Evolutionary conservation across 2,797 vertebrate genomes (phyloP), one percentile per base, ranked within the genome.

Genomic region (Lerista edwardsae): DNA sequence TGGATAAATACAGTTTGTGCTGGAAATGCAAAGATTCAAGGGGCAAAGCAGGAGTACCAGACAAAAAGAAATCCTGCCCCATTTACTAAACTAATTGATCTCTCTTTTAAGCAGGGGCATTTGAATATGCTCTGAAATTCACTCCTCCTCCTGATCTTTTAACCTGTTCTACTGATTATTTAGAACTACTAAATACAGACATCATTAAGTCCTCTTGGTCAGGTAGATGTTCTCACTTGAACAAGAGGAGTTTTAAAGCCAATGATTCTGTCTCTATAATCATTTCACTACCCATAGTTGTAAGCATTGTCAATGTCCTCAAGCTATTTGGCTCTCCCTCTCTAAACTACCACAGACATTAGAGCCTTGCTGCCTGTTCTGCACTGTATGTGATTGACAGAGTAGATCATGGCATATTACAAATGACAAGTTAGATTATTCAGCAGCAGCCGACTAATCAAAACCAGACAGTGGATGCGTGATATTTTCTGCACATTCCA

Each of bases 81-180:
- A 47, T 71, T 71, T 75, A 31, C 8, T 84, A 5, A 41, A 31
- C 27, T 3, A 55, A 55, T 4, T 55, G 27, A 64, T 57, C 34
- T 31, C 47, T 79, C 39, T 79, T 29, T 25, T 41, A 57, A 25
- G 11, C 5, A 29, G 12, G 25, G 31, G 1, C 31, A 65, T 3
- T 27, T 47, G 23, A n/a, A 67, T 31, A 76, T 36, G 10, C 41
- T 75, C 29, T 31, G 27, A 68, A 57, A 19, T 34, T 29, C 55
- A 44, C 25, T 68, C 36, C 25, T 27, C 67, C 34, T 84, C 61
- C 57, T 79, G 79, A 84, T 72, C 55, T 51, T 86, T 84, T 83
- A 77, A 90, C 39, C 36, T 80, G 57, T 6, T 62, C 6, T 47
- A 44, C 61, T 25, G 23, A 86, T 27, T 25, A 59, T 25, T 25